Evolutionary conservation across 2,113 vertebrate species (phyloP).

Genomic region (Herpetotheres cachinnans): DNA sequence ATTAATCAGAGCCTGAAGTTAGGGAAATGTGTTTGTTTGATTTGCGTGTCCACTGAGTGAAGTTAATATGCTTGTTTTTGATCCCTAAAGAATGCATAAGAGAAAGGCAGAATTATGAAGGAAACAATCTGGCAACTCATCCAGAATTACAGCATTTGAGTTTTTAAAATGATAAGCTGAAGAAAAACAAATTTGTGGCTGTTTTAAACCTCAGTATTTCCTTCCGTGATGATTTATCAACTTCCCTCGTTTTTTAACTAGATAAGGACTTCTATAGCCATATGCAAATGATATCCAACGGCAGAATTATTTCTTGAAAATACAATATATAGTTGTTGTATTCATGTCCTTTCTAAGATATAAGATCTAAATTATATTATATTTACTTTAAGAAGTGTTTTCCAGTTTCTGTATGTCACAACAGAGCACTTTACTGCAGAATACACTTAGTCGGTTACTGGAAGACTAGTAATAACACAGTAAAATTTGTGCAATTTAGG

Average conservation of each 20-base stretch:
- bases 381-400: not conserved
- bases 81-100: conserved; percentile 45
- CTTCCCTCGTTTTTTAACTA: conserved; percentile 18
- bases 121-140: conserved; percentile 58
- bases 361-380: not conserved
- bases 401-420: not conserved
- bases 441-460: not conserved
- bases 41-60: not conserved
- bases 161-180: conserved; percentile 52
- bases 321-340: not conserved
- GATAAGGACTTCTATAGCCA: not conserved
- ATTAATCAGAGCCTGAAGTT: conserved; percentile 44
- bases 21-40: conserved; percentile 30
- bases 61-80: conserved; percentile 47
- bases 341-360: not conserved
- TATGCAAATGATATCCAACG: not conserved
- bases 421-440: not conserved
- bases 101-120: conserved; percentile 50
- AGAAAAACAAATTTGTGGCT: conserved; percentile 45
- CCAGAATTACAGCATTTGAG: conserved; percentile 21
- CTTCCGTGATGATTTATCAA: conserved; percentile 56
- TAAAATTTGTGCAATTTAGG: not conserved
- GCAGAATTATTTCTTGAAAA: not conserved
- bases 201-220: conserved; percentile 55
- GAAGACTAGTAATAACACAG: not conserved